Evolutionary conservation across 2,797 vertebrate genomes (phyloP).

Genomic region (Phrynocephalus forsythii): DNA sequence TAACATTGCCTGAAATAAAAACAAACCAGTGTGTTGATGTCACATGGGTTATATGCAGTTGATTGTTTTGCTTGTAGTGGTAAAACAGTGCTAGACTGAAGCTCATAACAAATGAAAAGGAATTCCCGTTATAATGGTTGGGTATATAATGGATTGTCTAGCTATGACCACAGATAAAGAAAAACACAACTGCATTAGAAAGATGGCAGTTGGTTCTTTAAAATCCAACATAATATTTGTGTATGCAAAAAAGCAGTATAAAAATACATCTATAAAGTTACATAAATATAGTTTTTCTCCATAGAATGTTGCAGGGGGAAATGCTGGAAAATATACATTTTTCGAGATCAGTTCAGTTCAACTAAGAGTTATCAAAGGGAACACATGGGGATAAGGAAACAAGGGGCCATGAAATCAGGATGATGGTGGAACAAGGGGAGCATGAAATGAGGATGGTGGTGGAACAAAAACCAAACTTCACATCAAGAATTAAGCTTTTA

Average conservation of each 20-base stretch:
- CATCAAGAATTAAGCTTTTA: not conserved
- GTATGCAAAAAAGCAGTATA: slow-evolving; percentile 83
- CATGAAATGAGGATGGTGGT: no score
- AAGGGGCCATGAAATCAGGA: not conserved
- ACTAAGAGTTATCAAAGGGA: not conserved
- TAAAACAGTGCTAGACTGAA: slow-evolving; percentile 11
- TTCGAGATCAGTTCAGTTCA: no score
- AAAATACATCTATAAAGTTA: slow-evolving; percentile 89
- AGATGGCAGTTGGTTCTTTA: slow-evolving; percentile 31
- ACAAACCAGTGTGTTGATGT: slow-evolving; percentile 14
- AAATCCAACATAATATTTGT: slow-evolving; percentile 42
- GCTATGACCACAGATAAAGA: not conserved
- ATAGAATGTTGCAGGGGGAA: slow-evolving; percentile 79
- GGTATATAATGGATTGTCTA: slow-evolving; percentile 4
- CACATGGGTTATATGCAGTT: slow-evolving; percentile 31
- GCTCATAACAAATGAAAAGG: slow-evolving; percentile 17
- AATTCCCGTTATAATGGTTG: not conserved
- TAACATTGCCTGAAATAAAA: slow-evolving; percentile 50
- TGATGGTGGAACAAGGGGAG: not conserved
- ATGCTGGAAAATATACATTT: not conserved
- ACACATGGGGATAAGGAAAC: not conserved
- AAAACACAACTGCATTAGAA: not conserved
- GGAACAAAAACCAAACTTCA: not conserved
- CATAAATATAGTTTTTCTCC: slow-evolving; percentile 70
- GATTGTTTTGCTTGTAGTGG: slow-evolving; percentile 2